These are phyloP conservation scores for Ladona fulva DNA, from an alignment of 1,140 invertebrate species.

Conservation along the genomic window DNA sequence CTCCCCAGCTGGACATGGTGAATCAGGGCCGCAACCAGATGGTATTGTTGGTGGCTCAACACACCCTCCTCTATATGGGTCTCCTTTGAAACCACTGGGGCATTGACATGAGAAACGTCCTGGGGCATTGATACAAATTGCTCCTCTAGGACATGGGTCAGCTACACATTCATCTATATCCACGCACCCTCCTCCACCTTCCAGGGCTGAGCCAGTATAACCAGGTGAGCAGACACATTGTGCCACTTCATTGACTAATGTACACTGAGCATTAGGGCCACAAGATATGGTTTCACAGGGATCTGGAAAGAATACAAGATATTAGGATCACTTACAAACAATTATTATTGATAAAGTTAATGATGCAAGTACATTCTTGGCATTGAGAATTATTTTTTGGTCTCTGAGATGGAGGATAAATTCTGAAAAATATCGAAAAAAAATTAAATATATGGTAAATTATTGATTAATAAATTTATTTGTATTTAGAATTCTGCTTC, in stretches of 20 bases:
- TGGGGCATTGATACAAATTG: constrained; percentile 78
- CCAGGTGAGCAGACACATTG: constrained; percentile 74
- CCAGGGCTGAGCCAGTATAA: constrained; percentile 54
- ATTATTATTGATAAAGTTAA: too few species aligned
- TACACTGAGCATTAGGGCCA: constrained; percentile 80
- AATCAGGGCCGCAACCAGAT: constrained; percentile 55
- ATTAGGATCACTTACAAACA: not conserved
- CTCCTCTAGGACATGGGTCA: constrained; percentile 67
- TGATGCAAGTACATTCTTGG: too few species aligned
- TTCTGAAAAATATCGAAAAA: not conserved
- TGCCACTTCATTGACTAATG: constrained; percentile 69
- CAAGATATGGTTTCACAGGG: constrained; percentile 79
- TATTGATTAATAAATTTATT: not conserved
- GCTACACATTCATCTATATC: constrained; percentile 77
- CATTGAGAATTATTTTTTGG: too few species aligned
- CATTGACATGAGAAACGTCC: constrained; percentile 82
- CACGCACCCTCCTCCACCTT: constrained; percentile 61
- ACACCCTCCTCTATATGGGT: constrained; percentile 63
- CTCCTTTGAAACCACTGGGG: constrained; percentile 61
- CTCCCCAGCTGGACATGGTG: constrained; percentile 72
- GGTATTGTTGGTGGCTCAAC: constrained; percentile 46
- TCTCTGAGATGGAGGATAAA: not conserved
- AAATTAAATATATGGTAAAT: not conserved
- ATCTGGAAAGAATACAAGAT: constrained; percentile 44
- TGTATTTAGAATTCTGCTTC: too few species aligned